These are phyloP conservation scores for Himantopus leucocephalus DNA, from an alignment of 2,113 vertebrate species.

Conservation along the genomic window DNA sequence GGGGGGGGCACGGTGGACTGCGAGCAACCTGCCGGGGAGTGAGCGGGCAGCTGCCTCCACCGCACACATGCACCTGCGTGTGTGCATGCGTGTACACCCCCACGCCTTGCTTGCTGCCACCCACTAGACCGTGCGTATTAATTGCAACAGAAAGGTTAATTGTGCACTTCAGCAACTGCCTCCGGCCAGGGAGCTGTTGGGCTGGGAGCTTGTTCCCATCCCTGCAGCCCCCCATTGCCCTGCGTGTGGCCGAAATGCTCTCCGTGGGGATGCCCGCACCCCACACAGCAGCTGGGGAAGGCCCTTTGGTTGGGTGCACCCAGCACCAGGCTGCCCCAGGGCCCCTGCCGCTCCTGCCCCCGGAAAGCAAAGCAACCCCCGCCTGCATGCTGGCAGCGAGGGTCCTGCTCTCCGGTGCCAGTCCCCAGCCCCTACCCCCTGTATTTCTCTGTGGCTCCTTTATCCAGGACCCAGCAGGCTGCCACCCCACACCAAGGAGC, in stretches of 20 bases:
- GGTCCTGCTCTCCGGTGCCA: not conserved
- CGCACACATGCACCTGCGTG: too few relatives aligned
- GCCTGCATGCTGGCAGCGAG: not conserved
- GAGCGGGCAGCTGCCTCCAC: not conserved
- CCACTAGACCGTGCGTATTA: rapidly evolving
- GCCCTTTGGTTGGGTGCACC: not conserved
- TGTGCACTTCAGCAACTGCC: not conserved
- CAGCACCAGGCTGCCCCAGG: not conserved
- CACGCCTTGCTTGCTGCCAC: not conserved
- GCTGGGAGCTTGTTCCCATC: not conserved
- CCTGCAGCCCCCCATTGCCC: not conserved
- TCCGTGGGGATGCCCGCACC: rapidly evolving
- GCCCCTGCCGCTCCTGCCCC: not conserved
- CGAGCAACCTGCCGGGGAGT: not conserved
- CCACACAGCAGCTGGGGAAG: not conserved
- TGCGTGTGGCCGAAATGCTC: rapidly evolving
- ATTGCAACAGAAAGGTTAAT: not conserved
- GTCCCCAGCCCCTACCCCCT: not conserved
- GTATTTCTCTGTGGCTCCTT: not conserved
- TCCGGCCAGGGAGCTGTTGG: not conserved
- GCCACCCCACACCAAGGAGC: not conserved
- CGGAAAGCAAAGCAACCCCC: not conserved
- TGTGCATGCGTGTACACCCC: not conserved
- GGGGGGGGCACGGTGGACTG: rapidly evolving
- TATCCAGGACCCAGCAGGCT: not conserved